Base-by-base conservation (phyloP, 2,113 vertebrate species). In the Serranochromis macrocephalus region DNA sequence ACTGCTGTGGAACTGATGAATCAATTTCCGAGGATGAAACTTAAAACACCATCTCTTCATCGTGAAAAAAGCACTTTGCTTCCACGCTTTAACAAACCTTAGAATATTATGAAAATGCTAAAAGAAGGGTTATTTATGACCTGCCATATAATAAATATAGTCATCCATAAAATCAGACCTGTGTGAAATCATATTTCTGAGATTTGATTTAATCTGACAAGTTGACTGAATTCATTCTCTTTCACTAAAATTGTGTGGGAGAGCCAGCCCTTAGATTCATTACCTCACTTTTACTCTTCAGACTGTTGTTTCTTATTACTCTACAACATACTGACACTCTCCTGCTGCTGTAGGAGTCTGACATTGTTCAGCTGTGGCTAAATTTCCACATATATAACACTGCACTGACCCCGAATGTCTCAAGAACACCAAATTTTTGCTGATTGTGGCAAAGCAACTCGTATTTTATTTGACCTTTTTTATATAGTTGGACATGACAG, bases 201-300 rank as follows among this genome's bases (percentile, higher is more conserved):
- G 63, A 68, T 78, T 26, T 80, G 84, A 93, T 85, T 80, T 61
- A 81, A 80, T 83, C 68, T 87, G 89, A 83, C 89, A 87, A 53
- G 58, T 81, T 36, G 80, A 83, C 81, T 57, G 51, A 82, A 88
- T 55, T 80, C 49, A 14, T 84, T 81, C 12, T 84, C 14, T 33
- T 78, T 78, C 5, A n/a, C 73, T 51, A 11, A 19, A 5, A 78
- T 19, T 63, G 87, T 75, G 88, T 91, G 73, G 38, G 63, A 87
- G 85, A 49, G 55, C 8, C 33, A 33, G 78, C 80, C 84, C 57
- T 13, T 9, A 3, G 79, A 81, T 85, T 81, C 82, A 87, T 85
- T 83, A 81, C 51, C 58, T 90, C 61, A 71, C 55, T 82, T 80
- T 68, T 24, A 26, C 21, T 78, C 53, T 5, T 68, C 47, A 80